Evolutionary conservation across 2,888 invertebrate genomes (phyloP).

Genomic region (Leptogaster cylindrica): DNA sequence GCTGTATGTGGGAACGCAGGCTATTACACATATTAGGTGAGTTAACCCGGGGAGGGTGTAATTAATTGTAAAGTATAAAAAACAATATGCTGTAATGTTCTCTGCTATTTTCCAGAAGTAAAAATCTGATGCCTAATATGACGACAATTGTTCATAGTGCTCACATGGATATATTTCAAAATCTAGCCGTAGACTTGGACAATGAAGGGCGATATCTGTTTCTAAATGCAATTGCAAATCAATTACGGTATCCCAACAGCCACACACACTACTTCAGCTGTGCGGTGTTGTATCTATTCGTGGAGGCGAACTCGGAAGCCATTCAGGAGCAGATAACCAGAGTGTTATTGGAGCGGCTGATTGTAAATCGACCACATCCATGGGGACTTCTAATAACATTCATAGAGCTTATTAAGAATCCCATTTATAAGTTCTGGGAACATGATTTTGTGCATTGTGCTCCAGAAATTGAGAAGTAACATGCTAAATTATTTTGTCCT

Average conservation of each 20-base stretch:
- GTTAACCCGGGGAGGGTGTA: slow-evolving; percentile 19
- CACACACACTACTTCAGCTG: slow-evolving; percentile 99
- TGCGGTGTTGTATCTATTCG: slow-evolving; percentile 94
- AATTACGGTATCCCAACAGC: slow-evolving; percentile 97
- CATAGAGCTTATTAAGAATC: slow-evolving; percentile 98
- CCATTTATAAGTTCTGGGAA: slow-evolving; percentile 97
- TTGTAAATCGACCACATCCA: slow-evolving; percentile 98
- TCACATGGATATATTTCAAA: slow-evolving; percentile 99
- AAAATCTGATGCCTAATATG: slow-evolving; percentile 92
- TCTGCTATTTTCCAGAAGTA: too few species aligned
- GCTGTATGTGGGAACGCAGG: slow-evolving; percentile 96
- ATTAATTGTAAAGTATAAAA: not conserved
- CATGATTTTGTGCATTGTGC: slow-evolving; percentile 99
- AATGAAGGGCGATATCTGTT: slow-evolving; percentile 96
- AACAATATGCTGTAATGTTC: not conserved
- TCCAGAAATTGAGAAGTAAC: slow-evolving; percentile 98
- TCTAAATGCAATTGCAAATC: slow-evolving; percentile 98
- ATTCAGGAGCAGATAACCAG: slow-evolving; percentile 98
- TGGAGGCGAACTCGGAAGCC: slow-evolving; percentile 95
- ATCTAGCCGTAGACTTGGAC: slow-evolving; percentile 96
- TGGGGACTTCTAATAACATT: slow-evolving; percentile 99
- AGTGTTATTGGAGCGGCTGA: slow-evolving; percentile 93
- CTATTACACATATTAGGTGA: slow-evolving; percentile 80
- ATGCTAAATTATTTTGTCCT: slow-evolving; percentile 49
- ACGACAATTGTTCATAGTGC: slow-evolving; percentile 98